Evolutionary conservation across 2,113 vertebrate genomes (phyloP).

Genomic region (Percopsis transmontana): DNA sequence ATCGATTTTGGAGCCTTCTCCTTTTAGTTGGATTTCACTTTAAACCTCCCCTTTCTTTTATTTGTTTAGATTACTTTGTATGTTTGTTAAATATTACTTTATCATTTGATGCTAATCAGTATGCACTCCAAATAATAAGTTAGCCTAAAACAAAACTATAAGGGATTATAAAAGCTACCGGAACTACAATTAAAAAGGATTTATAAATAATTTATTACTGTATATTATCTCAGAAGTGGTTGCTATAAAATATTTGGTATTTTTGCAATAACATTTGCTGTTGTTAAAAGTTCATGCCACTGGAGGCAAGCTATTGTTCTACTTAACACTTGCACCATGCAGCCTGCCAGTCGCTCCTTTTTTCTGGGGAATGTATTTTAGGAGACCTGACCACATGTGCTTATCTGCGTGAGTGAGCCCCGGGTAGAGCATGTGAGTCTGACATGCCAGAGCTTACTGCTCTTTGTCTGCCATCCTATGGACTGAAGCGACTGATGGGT

Average conservation of each 20-base stretch:
- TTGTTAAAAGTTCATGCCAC: constrained; percentile 44
- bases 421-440: constrained; percentile 65
- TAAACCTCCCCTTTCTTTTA: too few relatives aligned
- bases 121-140: too few relatives aligned
- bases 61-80: too few relatives aligned
- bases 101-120: too few relatives aligned
- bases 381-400: constrained; percentile 68
- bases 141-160: too few relatives aligned
- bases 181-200: too few relatives aligned
- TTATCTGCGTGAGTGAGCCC: constrained; percentile 70
- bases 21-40: too few relatives aligned
- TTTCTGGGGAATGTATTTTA: constrained; percentile 77
- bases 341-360: constrained; percentile 55
- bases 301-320: constrained; percentile 63
- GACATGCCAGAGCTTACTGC: constrained; percentile 63
- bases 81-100: too few relatives aligned
- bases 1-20: too few relatives aligned
- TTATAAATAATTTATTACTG: not conserved
- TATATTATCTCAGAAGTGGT: not conserved
- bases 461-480: constrained; percentile 52
- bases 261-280: constrained; percentile 47
- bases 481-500: constrained; percentile 18
- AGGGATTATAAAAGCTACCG: too few relatives aligned
- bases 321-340: constrained; percentile 58
- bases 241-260: constrained; percentile 7